Evolutionary conservation across 2,888 invertebrate genomes (phyloP), one percentile per base, ranked within the genome.

Genomic region (Drosophila antonietae): DNA sequence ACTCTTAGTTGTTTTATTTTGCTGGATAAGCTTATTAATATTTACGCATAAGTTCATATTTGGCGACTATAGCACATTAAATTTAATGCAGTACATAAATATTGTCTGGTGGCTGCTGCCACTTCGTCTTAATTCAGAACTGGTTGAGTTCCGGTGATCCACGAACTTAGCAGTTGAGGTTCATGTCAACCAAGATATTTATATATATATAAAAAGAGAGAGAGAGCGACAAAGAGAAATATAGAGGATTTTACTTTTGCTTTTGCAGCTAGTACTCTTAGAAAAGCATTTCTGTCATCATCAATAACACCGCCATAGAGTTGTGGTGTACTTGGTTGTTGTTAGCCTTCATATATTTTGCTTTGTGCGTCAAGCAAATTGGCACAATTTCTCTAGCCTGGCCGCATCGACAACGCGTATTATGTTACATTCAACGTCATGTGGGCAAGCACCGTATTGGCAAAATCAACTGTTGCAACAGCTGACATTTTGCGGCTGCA

Each of bases 71-170:
- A 20, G 15, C 70, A 85, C 73, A 81, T 80, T 60, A 81, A 78
- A 85, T 81, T 85, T 78, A 89, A 85, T 89, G 83, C 78, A 79
- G 75, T 76, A 63, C 89, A 85, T 89, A 89, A 87, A 89, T 86
- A 81, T 87, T 79, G 83, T 57, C 52, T 68, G 55, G 47, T 52
- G 18, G 49, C 12, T 51, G 55, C 39, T 59, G 63, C 53, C 79
- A 74, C 62, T 68, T 79, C 37, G 39, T 71, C 73, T 83, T 88
- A 88, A 85, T 85, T 80, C 65, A 65, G 43, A 85, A 81, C 73
- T 71, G 68, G 74, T 78, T 59, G 63, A 46, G 37, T 53, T 31
- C 31, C 35, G 47, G 69, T 39, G 68, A 62, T 59, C 61, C 64
- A 61, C 80, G 86, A 83, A 80, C 86, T 86, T 82, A 83, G 59